phyloP scores from a whole-genome alignment of 2,113 vertebrate genomes.

The Craseonycteris thonglongyai region DNA sequence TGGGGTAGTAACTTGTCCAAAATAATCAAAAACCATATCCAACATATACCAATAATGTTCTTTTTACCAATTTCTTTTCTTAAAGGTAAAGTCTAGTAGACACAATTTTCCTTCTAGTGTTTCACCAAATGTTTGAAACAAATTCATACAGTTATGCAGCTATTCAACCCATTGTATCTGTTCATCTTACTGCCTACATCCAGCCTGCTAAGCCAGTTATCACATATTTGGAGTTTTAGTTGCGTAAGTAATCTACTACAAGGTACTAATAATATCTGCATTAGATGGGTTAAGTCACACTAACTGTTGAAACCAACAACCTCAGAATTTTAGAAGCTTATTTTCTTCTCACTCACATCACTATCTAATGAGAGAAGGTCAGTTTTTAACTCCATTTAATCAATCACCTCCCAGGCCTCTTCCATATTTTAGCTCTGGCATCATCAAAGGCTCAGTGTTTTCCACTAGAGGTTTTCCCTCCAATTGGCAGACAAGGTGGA shows the following conservation, averaged over 20 bases:
- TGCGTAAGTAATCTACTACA: background rate
- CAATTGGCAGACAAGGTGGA: background rate
- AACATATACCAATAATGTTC: background rate
- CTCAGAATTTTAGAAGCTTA: background rate
- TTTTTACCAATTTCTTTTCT: background rate
- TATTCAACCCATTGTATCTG: background rate
- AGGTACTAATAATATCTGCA: background rate
- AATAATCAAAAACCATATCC: background rate
- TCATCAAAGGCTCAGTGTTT: background rate
- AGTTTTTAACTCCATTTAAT: background rate
- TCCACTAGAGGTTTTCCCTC: background rate
- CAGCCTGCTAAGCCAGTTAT: background rate
- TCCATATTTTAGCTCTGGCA: background rate
- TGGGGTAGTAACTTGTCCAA: background rate
- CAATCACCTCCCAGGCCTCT: background rate
- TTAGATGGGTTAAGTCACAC: background rate
- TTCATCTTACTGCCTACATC: background rate
- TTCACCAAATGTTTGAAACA: background rate
- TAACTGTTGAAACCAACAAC: background rate
- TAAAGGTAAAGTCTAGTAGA: background rate
- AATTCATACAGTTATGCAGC: background rate
- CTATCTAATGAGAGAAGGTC: background rate
- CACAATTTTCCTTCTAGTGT: background rate
- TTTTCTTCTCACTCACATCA: background rate
- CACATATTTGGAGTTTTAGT: background rate